Base-by-base conservation (phyloP, 2,888 invertebrate genomes). In the Caenorhabditis plicata region DNA sequence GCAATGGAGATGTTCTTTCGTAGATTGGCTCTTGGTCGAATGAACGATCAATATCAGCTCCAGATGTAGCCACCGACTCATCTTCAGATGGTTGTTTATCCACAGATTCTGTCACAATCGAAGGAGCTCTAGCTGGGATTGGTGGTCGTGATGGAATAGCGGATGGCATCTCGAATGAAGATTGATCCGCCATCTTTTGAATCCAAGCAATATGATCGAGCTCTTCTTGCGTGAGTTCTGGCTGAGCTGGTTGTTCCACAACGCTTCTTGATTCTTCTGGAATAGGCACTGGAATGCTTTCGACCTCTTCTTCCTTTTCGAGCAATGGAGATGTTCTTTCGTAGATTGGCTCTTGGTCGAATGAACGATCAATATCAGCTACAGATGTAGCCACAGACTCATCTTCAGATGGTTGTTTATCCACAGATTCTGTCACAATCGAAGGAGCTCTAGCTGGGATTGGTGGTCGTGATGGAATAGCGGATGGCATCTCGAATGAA, bases 201-300 rank as follows among this genome's bases (percentile, higher is more conserved):
- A 55, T 44, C 5, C 29, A 36, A 19, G 48, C 51, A 25, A 53
- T 60, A 13, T 47, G 53, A 44, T 64, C 61, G 13, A 62, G 46
- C 26, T 61, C 62, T 31, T 61, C 64, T 43, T 64, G 64, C 11
- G 64, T 61, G 17, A 67, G 32, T 13, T 23, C 36, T 23, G 33
- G 43, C 1, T 9, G n/a, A 11, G 39, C 39, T 9, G 7, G n/a
- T n/a, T n/a, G n/a, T n/a, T n/a, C n/a, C n/a, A n/a, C n/a, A n/a
- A n/a, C n/a, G n/a, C n/a, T n/a, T n/a, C n/a, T n/a, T n/a, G n/a
- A n/a, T n/a, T n/a, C n/a, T n/a, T n/a, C n/a, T n/a, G n/a, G n/a
- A n/a, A n/a, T n/a, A n/a, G n/a, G n/a, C n/a, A n/a, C 7, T 33
- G 33, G 33, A 5, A 9, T 33, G 5, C n/a, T n/a, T 15, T 33